Conservation (phyloP, 30 jellyfish, hydroid and myxozoan genomes). For the Cassiopea andromeda region DNA sequence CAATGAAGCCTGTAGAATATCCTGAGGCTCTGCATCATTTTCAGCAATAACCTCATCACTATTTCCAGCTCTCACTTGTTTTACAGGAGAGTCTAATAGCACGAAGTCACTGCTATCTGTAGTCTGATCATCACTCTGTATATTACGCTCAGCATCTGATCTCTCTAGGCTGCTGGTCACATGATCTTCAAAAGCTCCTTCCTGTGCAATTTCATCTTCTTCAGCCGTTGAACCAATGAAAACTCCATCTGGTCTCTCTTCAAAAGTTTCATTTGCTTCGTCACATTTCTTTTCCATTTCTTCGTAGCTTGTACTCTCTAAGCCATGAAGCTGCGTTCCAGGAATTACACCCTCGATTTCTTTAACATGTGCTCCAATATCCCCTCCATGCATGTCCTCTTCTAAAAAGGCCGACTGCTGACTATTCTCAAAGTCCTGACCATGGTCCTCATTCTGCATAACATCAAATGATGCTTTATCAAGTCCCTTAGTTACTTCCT, state of each 20-base stretch:
- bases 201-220: neutral
- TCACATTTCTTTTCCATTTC: neutral
- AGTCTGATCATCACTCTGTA: constrained; percentile 41
- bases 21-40: neutral
- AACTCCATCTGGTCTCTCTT: neutral
- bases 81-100: constrained; percentile 59
- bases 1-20: neutral
- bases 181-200: neutral
- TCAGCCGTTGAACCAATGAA: neutral
- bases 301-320: neutral
- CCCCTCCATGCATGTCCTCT: neutral
- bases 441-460: neutral
- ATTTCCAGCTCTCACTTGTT: neutral
- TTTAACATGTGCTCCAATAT: neutral
- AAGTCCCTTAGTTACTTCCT: neutral
- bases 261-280: neutral
- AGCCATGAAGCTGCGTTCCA: neutral
- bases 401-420: neutral
- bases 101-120: constrained; percentile 73
- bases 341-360: neutral
- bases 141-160: constrained; percentile 1
- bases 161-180: neutral
- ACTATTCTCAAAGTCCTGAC: neutral
- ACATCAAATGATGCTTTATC: neutral
- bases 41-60: neutral